phyloP scores from a whole-genome alignment of 2,113 vertebrate genomes.

The Meriones unguiculatus region DNA sequence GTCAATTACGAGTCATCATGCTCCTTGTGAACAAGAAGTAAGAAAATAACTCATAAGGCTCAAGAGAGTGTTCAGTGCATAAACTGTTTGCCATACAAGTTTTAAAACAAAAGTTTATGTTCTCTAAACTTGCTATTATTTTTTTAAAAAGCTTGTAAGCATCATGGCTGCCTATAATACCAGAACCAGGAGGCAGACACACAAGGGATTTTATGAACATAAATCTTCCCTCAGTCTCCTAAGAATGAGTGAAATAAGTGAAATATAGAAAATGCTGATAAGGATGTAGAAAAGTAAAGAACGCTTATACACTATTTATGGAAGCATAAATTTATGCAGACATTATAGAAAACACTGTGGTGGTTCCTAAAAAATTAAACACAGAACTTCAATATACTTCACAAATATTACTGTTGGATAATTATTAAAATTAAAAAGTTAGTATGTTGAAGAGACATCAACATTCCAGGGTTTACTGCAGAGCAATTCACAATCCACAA shows the following conservation, averaged over 20 bases:
- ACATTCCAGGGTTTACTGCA: not conserved
- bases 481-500: not conserved
- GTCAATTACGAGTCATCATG: not conserved
- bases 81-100: not conserved
- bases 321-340: not conserved
- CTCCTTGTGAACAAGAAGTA: not conserved
- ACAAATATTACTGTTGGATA: not conserved
- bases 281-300: not conserved
- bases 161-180: not conserved
- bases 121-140: not conserved
- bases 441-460: not conserved
- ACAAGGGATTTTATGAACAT: not conserved
- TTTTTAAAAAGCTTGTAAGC: not conserved
- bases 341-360: not conserved
- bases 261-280: not conserved
- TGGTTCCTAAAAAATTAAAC: not conserved
- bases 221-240: not conserved
- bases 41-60: constrained; percentile 14
- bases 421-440: not conserved
- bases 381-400: not conserved
- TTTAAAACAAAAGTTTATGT: not conserved
- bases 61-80: not conserved
- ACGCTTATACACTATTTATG: not conserved
- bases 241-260: not conserved
- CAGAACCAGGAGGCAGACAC: not conserved